Evolutionary conservation across 2,888 invertebrate species (phyloP).

Genomic region (Mimas tiliae): DNA sequence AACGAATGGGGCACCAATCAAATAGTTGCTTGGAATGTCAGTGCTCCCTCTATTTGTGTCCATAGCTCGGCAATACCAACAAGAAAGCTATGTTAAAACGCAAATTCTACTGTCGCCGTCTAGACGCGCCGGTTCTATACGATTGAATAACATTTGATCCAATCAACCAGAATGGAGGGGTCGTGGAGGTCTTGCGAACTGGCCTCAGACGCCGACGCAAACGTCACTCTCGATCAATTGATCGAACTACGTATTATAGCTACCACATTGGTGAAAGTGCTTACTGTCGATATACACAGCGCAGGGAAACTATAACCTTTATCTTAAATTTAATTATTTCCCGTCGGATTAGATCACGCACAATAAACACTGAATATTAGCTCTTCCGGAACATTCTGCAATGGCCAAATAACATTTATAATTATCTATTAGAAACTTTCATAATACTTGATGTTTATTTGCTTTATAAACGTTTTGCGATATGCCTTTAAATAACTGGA

Average conservation of each 20-base stretch:
- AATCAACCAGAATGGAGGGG: slow-evolving; percentile 78
- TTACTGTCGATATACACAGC: slow-evolving; percentile 19
- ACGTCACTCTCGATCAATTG: slow-evolving; percentile 65
- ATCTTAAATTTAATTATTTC: slow-evolving; percentile 33
- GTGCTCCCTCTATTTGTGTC: slow-evolving; percentile 80
- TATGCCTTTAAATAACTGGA: slow-evolving; percentile 15
- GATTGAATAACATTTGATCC: slow-evolving; percentile 83
- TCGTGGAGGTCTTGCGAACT: slow-evolving; percentile 72
- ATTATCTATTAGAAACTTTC: slow-evolving; percentile 30
- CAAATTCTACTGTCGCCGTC: slow-evolving; percentile 81
- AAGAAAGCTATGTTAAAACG: slow-evolving; percentile 78
- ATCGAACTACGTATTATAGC: slow-evolving; percentile 43
- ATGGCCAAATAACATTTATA: slow-evolving; percentile 31
- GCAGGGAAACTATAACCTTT: slow-evolving; percentile 36
- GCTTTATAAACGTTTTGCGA: slow-evolving; percentile 11
- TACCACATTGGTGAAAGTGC: slow-evolving; percentile 39
- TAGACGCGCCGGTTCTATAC: slow-evolving; percentile 74
- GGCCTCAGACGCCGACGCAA: slow-evolving; percentile 49
- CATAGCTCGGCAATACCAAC: slow-evolving; percentile 67
- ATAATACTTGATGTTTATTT: slow-evolving; percentile 11
- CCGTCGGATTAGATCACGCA: slow-evolving; percentile 30
- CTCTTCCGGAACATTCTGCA: slow-evolving; percentile 24
- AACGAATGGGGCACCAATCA: slow-evolving; percentile 68
- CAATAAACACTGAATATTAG: slow-evolving; percentile 22
- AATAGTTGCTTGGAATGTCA: slow-evolving; percentile 64